phyloP scores from a whole-genome alignment of 37 sponge, comb jelly and placozoan genomes.

The Agelas oroides region DNA sequence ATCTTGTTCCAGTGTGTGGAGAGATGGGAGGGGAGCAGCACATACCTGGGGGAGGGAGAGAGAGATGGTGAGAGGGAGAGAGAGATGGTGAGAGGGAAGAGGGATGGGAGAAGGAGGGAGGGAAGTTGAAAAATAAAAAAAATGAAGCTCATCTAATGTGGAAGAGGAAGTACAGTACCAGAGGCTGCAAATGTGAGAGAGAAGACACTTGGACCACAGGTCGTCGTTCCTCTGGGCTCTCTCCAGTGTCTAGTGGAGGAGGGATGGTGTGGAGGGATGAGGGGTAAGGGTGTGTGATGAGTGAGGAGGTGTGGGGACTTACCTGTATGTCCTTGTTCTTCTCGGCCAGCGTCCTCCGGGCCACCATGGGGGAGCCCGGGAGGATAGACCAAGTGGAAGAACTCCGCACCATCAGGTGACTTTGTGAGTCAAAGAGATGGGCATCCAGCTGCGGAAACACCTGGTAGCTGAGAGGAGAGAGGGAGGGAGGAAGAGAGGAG shows the following conservation, averaged over 20 bases:
- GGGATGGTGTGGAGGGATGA: neutral
- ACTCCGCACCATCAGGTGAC: neutral
- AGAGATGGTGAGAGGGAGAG: slow-evolving; percentile 34
- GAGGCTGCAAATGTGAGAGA: slow-evolving; percentile 73
- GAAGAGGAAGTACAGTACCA: no score
- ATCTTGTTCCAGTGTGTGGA: slow-evolving; percentile 78
- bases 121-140: no score
- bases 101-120: no score
- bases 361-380: slow-evolving; percentile 39
- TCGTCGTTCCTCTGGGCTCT: slow-evolving; percentile 16
- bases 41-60: slow-evolving; percentile 74
- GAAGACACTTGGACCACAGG: slow-evolving; percentile 45
- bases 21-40: slow-evolving; percentile 69
- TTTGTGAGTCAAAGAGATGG: slow-evolving; percentile 29
- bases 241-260: slow-evolving; percentile 14
- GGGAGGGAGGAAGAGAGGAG: neutral
- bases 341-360: slow-evolving; percentile 56
- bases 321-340: slow-evolving; percentile 68
- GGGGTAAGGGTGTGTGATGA: neutral
- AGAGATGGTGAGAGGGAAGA: no score
- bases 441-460: slow-evolving; percentile 57
- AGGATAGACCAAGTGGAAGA: neutral
- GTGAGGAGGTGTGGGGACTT: neutral
- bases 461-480: slow-evolving; percentile 26
- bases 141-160: no score